These are phyloP conservation scores for Drosophila longiperda DNA, from an alignment of 2,888 invertebrate genomes.

Conservation along the genomic window DNA sequence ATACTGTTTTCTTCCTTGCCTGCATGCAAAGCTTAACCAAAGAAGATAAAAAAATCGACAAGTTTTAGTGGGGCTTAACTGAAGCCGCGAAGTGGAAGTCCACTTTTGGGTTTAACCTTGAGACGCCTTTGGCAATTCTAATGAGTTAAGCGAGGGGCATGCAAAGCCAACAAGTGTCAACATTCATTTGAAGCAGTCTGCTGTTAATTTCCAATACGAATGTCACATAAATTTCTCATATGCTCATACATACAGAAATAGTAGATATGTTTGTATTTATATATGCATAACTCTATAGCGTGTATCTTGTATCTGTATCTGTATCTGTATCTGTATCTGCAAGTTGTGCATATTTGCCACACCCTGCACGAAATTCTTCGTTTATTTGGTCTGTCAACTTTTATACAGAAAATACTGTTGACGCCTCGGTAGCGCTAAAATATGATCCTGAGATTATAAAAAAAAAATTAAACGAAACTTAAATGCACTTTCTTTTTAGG, in stretches of 20 bases:
- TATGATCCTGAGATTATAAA: conserved; percentile 11
- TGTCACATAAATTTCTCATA: conserved; percentile 72
- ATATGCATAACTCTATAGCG: conserved; percentile 45
- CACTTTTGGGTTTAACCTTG: conserved; percentile 55
- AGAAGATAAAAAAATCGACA: conserved; percentile 12
- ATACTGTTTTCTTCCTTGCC: conserved; percentile 1
- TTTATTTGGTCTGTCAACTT: conserved; percentile 71
- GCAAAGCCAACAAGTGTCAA: conserved; percentile 73
- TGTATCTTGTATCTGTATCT: conserved; percentile 34
- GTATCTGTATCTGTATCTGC: conserved; percentile 51
- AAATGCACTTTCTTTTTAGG: conserved; percentile 22
- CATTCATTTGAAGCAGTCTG: conserved; percentile 72
- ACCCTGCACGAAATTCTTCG: conserved; percentile 64
- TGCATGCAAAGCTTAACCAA: conserved; percentile 17
- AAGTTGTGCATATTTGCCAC: conserved; percentile 65
- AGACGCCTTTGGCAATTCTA: conserved; percentile 53
- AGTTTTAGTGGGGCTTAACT: conserved; percentile 16
- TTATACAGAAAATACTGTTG: conserved; percentile 67
- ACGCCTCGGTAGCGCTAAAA: conserved; percentile 47
- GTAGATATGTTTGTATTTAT: conserved; percentile 1
- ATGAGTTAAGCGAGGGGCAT: conserved; percentile 53
- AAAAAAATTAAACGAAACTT: conserved; percentile 11
- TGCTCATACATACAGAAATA: conserved; percentile 34
- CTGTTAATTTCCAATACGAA: conserved; percentile 66
- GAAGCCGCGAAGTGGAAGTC: conserved; percentile 19